These are phyloP conservation scores for Nannobrachium achirus DNA, from an alignment of 2,113 vertebrate species.

Conservation along the genomic window DNA sequence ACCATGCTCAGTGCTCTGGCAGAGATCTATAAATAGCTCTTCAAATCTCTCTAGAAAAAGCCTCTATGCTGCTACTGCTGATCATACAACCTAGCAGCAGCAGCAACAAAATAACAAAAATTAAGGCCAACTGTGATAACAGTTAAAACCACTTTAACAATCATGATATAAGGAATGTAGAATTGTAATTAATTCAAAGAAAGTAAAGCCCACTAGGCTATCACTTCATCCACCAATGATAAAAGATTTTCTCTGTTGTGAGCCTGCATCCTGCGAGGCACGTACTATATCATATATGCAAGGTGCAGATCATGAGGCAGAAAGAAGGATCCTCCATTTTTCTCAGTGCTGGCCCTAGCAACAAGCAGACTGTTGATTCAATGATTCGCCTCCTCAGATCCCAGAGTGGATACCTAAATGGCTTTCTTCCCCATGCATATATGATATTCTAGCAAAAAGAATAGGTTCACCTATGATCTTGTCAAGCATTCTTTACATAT, in stretches of 20 bases:
- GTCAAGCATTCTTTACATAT: too few species aligned
- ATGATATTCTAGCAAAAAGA: neutral
- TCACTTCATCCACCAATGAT: neutral
- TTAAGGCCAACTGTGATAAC: conserved; percentile 5
- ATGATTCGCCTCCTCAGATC: conserved; percentile 61
- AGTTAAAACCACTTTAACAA: too few species aligned
- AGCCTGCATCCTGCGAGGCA: neutral
- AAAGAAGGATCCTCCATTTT: conserved; percentile 49
- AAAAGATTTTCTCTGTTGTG: neutral
- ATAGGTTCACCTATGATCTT: too few species aligned
- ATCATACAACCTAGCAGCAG: too few species aligned
- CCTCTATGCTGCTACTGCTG: conserved; percentile 70
- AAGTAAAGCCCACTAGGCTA: conserved; percentile 20
- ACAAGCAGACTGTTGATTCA: conserved; percentile 72
- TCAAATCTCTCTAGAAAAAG: conserved; percentile 82
- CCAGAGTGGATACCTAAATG: conserved; percentile 47
- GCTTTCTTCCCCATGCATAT: conserved; percentile 9
- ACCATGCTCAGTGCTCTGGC: conserved; percentile 77
- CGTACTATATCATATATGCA: neutral
- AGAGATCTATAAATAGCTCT: conserved; percentile 84
- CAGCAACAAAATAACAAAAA: conserved; percentile 34
- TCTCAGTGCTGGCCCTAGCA: conserved; percentile 63
- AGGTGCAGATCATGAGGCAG: conserved; percentile 6
- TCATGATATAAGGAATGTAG: too few species aligned
- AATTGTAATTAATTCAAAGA: too few species aligned